Percentiles rank a stretch among this genome's conserved stretches.
Conservation (phyloP, 2,797 vertebrate species). For the Chrysocyon brachyurus region DNA sequence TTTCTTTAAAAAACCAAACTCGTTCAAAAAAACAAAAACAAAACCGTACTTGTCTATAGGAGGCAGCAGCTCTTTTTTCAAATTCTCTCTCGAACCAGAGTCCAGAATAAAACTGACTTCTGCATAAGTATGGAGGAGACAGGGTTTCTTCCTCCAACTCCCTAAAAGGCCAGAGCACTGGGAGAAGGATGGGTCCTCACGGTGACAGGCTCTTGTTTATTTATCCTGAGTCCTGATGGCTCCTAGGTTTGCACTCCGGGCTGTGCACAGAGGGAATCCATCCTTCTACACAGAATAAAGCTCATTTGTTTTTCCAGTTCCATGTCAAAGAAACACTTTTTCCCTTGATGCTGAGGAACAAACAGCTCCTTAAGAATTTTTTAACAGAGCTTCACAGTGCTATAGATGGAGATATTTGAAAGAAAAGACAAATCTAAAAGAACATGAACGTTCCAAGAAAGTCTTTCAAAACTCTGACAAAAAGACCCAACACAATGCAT, state of each 20-base stretch:
- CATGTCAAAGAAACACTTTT: constrained; percentile 55
- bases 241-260: constrained; percentile 7
- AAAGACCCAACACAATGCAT: constrained; percentile 63
- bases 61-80: background rate
- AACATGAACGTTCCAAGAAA: constrained; percentile 60
- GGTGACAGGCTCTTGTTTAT: constrained; percentile 8
- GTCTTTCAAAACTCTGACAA: constrained; percentile 67
- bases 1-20: background rate
- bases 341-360: background rate
- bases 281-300: constrained; percentile 39
- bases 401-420: constrained; percentile 48
- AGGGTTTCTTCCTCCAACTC: background rate
- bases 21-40: background rate
- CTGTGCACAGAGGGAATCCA: background rate
- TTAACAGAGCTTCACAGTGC: constrained; percentile 68
- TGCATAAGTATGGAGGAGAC: background rate
- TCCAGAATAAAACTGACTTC: background rate
- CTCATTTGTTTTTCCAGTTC: constrained; percentile 55
- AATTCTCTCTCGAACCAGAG: background rate
- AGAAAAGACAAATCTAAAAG: constrained; percentile 61
- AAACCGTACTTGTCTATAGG: background rate
- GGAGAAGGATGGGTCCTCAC: background rate
- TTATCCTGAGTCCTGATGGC: background rate
- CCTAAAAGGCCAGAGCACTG: background rate
- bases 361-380: constrained; percentile 28